Evolutionary conservation across 2,888 invertebrate species (phyloP), one percentile per base, ranked within the genome.

Genomic region (Coenonympha glycerion): DNA sequence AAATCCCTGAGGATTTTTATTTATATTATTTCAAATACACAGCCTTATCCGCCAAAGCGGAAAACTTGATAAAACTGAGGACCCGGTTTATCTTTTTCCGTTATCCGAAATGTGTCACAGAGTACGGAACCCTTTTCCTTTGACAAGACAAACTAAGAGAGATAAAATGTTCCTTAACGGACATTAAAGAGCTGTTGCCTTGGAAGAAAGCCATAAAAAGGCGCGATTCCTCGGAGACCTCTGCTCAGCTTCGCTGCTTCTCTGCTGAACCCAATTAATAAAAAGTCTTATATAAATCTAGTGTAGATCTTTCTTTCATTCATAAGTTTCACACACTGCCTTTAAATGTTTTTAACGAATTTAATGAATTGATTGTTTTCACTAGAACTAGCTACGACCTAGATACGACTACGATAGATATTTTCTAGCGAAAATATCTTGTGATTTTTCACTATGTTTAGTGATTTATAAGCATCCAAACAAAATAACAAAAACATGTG

Each of bases 151-250:
- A 80, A 83, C 79, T 80, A 79, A 76, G 76, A 81, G 78, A 84
- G 83, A 84, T 84, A 86, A 86, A 86, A 85, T 76, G 78, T 74
- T 78, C 76, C 73, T 79, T 75, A 80, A 75, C 76, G 74, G 73
- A 81, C 83, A 84, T 85, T 85, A 85, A 79, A 81, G 82, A 69
- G 72, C 65, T 71, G 76, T 74, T 71, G 67, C 72, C 73, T 73
- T 74, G 73, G 68, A 74, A 73, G 69, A 71, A 76, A 71, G 73
- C 79, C 73, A 67, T 82, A 82, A 83, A 84, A 80, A 79, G 78
- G 71, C 76, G 65, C 70, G 60, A 66, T 63, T 66, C 66, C 62
- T 58, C 59, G 40, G 79, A 74, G 83, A 79, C 72, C 63, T 49
- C 59, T 56, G 59, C 64, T 40, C 48, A 46, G 47, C n/a, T n/a